Evolutionary conservation across 2,797 vertebrate species (phyloP).

Genomic region (Neosilurus mollespiculum): DNA sequence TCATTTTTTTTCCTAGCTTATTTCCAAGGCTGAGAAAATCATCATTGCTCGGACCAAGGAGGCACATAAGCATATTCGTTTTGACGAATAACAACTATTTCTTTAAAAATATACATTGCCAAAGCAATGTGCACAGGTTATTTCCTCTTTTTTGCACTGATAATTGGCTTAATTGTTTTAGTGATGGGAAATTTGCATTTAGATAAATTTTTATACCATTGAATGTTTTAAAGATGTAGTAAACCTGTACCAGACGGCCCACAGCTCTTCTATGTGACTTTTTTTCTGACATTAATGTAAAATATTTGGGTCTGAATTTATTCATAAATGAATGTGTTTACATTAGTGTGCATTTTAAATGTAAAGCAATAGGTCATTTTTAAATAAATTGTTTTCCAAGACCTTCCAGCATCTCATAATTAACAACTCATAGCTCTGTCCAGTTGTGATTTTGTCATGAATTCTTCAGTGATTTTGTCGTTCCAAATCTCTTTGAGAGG

Average conservation of each 20-base stretch:
- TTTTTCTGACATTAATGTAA: not conserved
- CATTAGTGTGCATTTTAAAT: conserved; percentile 12
- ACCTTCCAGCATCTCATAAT: conserved; percentile 7
- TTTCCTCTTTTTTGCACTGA: not conserved
- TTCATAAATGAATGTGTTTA: not conserved
- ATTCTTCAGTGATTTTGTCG: too few species aligned
- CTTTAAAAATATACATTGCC: not conserved
- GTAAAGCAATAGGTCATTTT: not conserved
- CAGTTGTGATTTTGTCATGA: too few species aligned
- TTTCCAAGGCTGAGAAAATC: conserved; percentile 94
- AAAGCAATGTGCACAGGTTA: not conserved
- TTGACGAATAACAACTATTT: conserved; percentile 76
- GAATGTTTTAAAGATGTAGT: not conserved
- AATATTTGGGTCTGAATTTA: not conserved
- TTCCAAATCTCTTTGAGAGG: not conserved
- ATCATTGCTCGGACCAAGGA: conserved; percentile 85
- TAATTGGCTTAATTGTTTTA: not conserved
- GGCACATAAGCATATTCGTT: conserved; percentile 86
- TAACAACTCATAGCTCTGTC: not conserved
- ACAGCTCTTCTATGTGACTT: not conserved
- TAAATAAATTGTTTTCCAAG: conserved; percentile 41
- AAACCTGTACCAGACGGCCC: not conserved
- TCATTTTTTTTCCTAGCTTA: conserved; percentile 69
- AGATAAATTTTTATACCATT: not conserved
- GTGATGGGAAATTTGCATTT: not conserved